Evolutionary conservation across 2,888 invertebrate species (phyloP), one percentile per base, ranked within the genome.

Genomic region (Agrochola litura): DNA sequence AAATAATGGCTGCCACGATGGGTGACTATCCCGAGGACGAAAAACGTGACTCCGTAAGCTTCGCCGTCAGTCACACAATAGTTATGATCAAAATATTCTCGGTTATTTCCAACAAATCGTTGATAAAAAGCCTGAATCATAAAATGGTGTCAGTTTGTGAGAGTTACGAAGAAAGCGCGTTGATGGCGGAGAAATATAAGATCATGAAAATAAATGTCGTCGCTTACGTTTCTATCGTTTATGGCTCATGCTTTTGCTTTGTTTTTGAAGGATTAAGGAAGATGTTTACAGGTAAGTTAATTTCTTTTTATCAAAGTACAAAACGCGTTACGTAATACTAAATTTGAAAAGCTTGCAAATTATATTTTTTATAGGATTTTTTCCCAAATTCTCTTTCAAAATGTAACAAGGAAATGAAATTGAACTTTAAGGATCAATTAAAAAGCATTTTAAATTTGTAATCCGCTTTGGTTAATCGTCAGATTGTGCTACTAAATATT

Each of bases 21-120:
- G 95, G 95, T 3, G 89, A 92, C 63, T 95, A 95, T 83, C 95
- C 96, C 14, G 91, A 93, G 73, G 95, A 95, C 77, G 96, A 96
- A 83, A 93, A 93, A 86, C 91, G 93, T 64, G 96, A 96, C 81
- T 92, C 93, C 0, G 88, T 95, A 3, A 93, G 94, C n/a, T 95
- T 96, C 49, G 93, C 95, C 9, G 92, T 95, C 66, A 95, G 95
- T 81, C 96, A 96, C 75, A 92, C 94, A 1, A 92, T 96, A 64
- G 94, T 96, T 68, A 90, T 95, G 90, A 90, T 94, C 66, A 96
- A 96, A 88, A 90, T 95, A 82, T 89, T 91, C 37, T 94, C 92
- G 6, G 91, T 96, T 22, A 83, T 94, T 68, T 67, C 78, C 1
- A 93, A 95, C 63, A 96, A 95, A 82, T 81, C 91, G 54, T 81